Conservation (phyloP, 2,797 vertebrate species). For the Poecilia picta region DNA sequence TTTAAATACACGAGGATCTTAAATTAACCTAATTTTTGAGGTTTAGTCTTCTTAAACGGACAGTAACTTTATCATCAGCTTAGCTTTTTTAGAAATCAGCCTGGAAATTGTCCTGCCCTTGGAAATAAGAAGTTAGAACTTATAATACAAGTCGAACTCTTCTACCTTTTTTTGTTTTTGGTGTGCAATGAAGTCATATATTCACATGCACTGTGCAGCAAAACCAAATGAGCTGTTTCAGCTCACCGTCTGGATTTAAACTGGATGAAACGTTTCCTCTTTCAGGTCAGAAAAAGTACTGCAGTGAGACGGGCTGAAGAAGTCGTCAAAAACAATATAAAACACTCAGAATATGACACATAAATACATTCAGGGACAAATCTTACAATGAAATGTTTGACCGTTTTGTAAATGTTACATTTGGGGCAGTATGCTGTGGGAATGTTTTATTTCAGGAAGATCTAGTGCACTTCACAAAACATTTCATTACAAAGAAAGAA, state of each 20-base stretch:
- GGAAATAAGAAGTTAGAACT: neutral
- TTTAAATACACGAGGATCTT: neutral
- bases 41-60: neutral
- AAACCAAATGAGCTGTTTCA: neutral
- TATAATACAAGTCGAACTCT: neutral
- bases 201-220: neutral
- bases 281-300: neutral
- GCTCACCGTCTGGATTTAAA: neutral
- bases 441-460: neutral
- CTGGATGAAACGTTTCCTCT: neutral
- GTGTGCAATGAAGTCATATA: neutral
- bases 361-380: neutral
- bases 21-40: neutral
- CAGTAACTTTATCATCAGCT: neutral
- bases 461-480: neutral
- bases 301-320: neutral
- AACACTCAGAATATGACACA: neutral
- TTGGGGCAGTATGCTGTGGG: neutral
- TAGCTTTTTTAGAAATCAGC: neutral
- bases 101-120: neutral
- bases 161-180: slow-evolving; percentile 1
- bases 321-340: neutral
- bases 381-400: neutral
- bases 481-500: neutral
- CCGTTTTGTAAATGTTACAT: neutral